Conservation (phyloP, 64 coral and sea anemone genomes). For the Stylophora pistillata region DNA sequence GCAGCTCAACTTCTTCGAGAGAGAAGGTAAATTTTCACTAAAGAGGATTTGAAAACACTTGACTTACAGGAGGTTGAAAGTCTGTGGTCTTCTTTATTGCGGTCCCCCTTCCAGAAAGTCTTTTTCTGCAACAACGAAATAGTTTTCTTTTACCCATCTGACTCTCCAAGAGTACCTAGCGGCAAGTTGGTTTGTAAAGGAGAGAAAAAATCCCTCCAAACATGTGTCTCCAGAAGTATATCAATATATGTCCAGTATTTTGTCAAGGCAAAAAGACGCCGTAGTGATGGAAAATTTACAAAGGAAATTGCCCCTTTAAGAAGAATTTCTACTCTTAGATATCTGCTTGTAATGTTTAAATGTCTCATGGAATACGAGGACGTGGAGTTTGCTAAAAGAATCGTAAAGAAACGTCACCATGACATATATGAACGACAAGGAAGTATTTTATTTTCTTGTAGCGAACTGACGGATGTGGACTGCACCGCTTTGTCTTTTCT, state of each 20-base stretch:
- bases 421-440: background rate
- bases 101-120: background rate
- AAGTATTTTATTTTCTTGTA: background rate
- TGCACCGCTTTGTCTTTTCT: conserved; percentile 17
- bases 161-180: no score
- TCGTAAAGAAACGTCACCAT: background rate
- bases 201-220: no score
- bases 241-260: no score
- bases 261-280: no score
- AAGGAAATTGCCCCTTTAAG: no score
- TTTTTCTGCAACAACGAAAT: background rate
- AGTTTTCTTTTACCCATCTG: conserved; percentile 45
- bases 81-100: conserved; percentile 26
- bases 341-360: conserved; percentile 5
- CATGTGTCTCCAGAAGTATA: no score
- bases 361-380: no score
- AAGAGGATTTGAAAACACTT: conserved; percentile 14
- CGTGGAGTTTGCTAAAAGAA: no score
- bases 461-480: conserved; percentile 18
- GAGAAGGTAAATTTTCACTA: conserved; percentile 11
- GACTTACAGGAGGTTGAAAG: background rate
- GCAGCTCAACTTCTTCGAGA: conserved; percentile 23
- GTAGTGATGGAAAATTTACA: conserved; percentile 3
- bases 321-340: no score
- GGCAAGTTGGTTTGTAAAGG: no score